Percentiles rank a stretch among this genome's conserved stretches.
Evolutionary conservation across 2,797 vertebrate genomes (phyloP).

Genomic region (Xiphophorus birchmanni): DNA sequence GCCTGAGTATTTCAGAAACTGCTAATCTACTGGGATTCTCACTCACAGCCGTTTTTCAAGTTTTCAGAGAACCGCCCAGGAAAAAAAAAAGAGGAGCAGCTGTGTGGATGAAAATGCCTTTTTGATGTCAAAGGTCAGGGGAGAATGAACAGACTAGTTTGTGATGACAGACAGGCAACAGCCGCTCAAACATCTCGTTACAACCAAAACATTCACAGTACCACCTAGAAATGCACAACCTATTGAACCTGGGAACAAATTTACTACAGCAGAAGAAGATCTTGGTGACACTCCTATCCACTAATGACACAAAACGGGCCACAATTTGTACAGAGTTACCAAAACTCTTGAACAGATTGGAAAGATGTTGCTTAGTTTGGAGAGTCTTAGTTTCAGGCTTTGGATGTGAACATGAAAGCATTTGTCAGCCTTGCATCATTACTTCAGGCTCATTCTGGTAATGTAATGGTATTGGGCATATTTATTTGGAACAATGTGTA

Average conservation of each 20-base stretch:
- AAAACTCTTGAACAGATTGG: not conserved
- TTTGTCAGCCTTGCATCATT: not conserved
- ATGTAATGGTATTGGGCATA: not conserved
- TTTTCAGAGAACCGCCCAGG: not conserved
- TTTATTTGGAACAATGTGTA: not conserved
- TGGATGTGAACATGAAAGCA: not conserved
- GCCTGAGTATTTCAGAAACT: not conserved
- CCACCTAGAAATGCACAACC: not conserved
- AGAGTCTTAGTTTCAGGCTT: not conserved
- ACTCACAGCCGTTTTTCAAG: not conserved
- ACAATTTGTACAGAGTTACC: not conserved
- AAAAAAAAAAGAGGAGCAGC: not conserved
- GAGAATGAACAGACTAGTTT: slow-evolving; percentile 2
- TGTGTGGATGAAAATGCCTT: slow-evolving; percentile 3
- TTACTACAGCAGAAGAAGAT: not conserved
- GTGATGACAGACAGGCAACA: slow-evolving; percentile 6
- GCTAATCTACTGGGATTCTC: not conserved
- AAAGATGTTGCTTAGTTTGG: not conserved
- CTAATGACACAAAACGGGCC: not conserved
- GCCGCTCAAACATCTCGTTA: not conserved
- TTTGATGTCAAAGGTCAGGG: slow-evolving; percentile 1
- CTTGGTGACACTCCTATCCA: not conserved
- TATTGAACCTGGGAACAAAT: not conserved
- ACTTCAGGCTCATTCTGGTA: not conserved
- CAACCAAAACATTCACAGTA: not conserved